These are phyloP conservation scores for Brienomyrus longianalis DNA, from an alignment of 2,113 vertebrate species.

Conservation along the genomic window DNA sequence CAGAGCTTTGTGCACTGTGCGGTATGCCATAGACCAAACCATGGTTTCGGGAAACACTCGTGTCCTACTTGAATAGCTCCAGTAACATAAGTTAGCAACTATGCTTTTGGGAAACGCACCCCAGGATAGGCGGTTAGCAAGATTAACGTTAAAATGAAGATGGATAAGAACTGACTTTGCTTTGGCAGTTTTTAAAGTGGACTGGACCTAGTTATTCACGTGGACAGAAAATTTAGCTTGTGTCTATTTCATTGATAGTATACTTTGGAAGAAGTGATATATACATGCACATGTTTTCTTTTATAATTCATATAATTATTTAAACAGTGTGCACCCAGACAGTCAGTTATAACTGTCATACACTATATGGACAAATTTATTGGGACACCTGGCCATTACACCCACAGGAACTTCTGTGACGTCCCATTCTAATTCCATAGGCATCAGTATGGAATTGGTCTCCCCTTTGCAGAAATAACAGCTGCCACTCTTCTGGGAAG, in stretches of 20 bases:
- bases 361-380: background rate
- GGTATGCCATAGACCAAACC: background rate
- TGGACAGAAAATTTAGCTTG: background rate
- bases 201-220: background rate
- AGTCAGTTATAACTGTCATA: too few species aligned
- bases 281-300: background rate
- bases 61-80: background rate
- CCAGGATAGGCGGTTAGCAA: background rate
- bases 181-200: background rate
- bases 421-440: background rate
- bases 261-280: background rate
- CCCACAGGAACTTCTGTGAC: background rate
- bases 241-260: background rate
- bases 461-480: background rate
- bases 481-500: background rate
- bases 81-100: background rate
- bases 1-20: background rate
- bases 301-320: background rate
- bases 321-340: too few species aligned
- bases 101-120: background rate
- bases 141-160: too few species aligned
- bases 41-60: too few species aligned
- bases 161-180: too few species aligned
- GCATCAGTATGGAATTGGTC: background rate
- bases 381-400: background rate